A percentile compares a stretch with the other conserved stretches of the same genome.
These are phyloP conservation scores for Cynopterus brachyotis DNA, from an alignment of 2,113 vertebrate genomes.

Conservation along the genomic window DNA sequence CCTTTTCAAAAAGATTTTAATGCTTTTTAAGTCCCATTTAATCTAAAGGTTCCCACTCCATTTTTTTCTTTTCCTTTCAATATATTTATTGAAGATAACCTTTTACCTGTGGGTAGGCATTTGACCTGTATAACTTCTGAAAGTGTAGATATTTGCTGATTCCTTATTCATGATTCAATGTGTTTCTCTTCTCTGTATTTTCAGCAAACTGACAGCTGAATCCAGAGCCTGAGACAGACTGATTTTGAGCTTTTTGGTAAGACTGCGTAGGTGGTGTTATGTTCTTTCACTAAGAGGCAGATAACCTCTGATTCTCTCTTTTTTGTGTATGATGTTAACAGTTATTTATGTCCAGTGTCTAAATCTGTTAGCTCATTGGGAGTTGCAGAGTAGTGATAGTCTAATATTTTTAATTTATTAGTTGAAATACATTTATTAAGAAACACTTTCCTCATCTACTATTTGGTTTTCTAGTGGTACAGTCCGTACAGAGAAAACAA, in stretches of 20 bases:
- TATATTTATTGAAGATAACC: not conserved
- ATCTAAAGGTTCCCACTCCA: not conserved
- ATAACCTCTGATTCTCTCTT: not conserved
- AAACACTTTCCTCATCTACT: not conserved
- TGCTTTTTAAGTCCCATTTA: not conserved
- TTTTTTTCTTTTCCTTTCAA: not conserved
- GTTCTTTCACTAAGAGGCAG: not conserved
- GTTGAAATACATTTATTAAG: not conserved
- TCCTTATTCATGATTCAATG: not conserved
- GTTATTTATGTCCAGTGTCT: not conserved
- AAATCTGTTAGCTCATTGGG: not conserved
- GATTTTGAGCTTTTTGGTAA: not conserved
- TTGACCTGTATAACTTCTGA: not conserved
- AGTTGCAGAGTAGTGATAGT: not conserved
- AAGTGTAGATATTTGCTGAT: not conserved
- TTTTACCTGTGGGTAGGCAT: not conserved
- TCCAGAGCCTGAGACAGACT: not conserved
- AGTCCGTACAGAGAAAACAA: not conserved
- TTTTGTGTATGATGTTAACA: not conserved
- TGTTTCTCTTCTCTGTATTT: conserved; percentile 2
- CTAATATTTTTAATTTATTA: not conserved
- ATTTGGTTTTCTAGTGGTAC: not conserved
- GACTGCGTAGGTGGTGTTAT: not conserved
- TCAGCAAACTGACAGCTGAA: not conserved
- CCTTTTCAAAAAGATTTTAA: not conserved